Base-by-base conservation (phyloP, 2,113 vertebrate genomes). In the Spilogale gracilis region DNA sequence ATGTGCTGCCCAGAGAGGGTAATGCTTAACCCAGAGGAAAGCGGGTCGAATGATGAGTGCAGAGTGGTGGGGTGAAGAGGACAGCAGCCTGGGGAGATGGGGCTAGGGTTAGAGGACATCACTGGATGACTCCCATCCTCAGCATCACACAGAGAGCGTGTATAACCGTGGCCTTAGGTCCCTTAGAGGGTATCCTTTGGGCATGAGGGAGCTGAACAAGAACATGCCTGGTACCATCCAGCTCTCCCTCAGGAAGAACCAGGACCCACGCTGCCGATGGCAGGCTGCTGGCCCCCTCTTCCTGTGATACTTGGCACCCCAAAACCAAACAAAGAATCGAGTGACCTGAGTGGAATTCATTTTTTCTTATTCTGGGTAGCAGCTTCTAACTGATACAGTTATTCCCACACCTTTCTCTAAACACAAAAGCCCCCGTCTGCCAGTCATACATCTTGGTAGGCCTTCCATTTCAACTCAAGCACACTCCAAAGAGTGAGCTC, bases 251-350 rank as follows among this genome's bases (percentile, higher is more conserved):
- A 0, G 21, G 38, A 50, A 27, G 45, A 78, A 25, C 9, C 48
- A 5, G 1, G 61, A 23, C 16, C 9, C 0, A 0, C 0, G 43
- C 56, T 25, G 10, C 7, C 11, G 17, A 32, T 6, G 23, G 23
- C 27, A 67, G 6, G 4, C 50, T 13, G 1, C 0, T 0, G 18
- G 14, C 9, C 0, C 12, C 11, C 3, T 54, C 74, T 89, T 52
- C 54, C 74, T 12, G 21, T 48, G 25, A 90, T 32, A 30, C 16
- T 38, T 8, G 20, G 58, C 38, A 27, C 9, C 1, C 14, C 54
- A 11, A 25, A 60, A 61, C 58, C 63, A 61, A 89, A 43, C 11
- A 30, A 65, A 84, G 67, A 14, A 61, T 61, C 17, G 0, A 63
- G 48, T 50, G 30, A 27, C 30, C 9, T 83, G 13, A 45, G 52